Conservation (phyloP, 1,140 invertebrate species). For the Diorhabda elongata region DNA sequence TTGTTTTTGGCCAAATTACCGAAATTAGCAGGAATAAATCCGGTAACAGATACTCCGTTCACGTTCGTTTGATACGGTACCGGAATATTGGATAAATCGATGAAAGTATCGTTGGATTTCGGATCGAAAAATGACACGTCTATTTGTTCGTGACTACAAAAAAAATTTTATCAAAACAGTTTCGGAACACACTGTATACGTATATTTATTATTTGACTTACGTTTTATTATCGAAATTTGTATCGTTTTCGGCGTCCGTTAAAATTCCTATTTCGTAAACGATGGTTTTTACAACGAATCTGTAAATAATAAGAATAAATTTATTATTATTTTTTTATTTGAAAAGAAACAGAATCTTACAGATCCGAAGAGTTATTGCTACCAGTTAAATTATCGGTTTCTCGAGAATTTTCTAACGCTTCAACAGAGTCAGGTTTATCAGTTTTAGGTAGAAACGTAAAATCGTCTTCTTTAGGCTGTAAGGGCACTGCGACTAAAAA, state of each 20-base stretch:
- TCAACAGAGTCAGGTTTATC: neutral
- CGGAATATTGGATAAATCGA: slow-evolving; percentile 52
- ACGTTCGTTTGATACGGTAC: slow-evolving; percentile 53
- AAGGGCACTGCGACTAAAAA: neutral
- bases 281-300: slow-evolving; percentile 55
- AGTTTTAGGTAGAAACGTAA: neutral
- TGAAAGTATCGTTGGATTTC: slow-evolving; percentile 47
- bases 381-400: too few species aligned
- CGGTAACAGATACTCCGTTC: slow-evolving; percentile 51
- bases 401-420: neutral
- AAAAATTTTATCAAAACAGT: neutral
- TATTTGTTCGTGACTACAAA: slow-evolving; percentile 51
- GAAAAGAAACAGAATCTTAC: too few species aligned
- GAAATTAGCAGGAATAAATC: slow-evolving; percentile 49
- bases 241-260: slow-evolving; percentile 50
- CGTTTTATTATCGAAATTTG: slow-evolving; percentile 43
- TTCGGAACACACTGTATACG: too few species aligned
- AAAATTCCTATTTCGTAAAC: slow-evolving; percentile 58
- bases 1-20: slow-evolving; percentile 38
- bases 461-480: too few species aligned
- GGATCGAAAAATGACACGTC: slow-evolving; percentile 55
- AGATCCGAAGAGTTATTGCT: too few species aligned
- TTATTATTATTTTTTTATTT: neutral
- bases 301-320: slow-evolving; percentile 27
- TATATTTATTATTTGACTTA: slow-evolving; percentile 18